These are phyloP conservation scores for Gobiocypris rarus DNA, from an alignment of 2,113 vertebrate genomes.

Conservation along the genomic window DNA sequence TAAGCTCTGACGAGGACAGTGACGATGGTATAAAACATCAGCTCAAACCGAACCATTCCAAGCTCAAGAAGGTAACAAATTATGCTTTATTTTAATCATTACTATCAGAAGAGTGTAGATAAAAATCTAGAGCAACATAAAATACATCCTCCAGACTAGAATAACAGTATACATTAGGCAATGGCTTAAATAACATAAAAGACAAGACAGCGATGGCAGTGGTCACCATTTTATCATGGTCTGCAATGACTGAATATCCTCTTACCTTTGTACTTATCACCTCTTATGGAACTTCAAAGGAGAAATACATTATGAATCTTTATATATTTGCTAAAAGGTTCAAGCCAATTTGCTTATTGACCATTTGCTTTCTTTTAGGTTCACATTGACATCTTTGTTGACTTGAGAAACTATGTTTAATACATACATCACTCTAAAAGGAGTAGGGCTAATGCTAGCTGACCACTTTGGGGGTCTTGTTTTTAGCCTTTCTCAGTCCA, in stretches of 20 bases:
- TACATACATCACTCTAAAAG: slow-evolving; percentile 41
- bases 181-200: too few species aligned
- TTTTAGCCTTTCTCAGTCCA: slow-evolving; percentile 35
- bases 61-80: too few species aligned
- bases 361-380: slow-evolving; percentile 23
- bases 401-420: slow-evolving; percentile 37
- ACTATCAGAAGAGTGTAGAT: too few species aligned
- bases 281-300: slow-evolving; percentile 41
- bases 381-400: slow-evolving; percentile 45
- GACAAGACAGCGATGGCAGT: neutral
- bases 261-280: slow-evolving; percentile 14
- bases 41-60: too few species aligned
- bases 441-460: slow-evolving; percentile 49
- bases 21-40: too few species aligned
- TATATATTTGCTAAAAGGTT: slow-evolving; percentile 39
- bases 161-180: too few species aligned
- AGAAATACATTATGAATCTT: slow-evolving; percentile 44
- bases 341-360: slow-evolving; percentile 28
- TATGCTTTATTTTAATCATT: too few species aligned
- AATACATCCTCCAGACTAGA: too few species aligned
- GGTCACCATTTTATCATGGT: slow-evolving; percentile 8
- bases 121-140: too few species aligned
- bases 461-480: slow-evolving; percentile 56
- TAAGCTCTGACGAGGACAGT: too few species aligned
- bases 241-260: slow-evolving; percentile 21